Evolutionary conservation across 1,140 invertebrate species (phyloP).

Genomic region (Calephelis virginiensis): DNA sequence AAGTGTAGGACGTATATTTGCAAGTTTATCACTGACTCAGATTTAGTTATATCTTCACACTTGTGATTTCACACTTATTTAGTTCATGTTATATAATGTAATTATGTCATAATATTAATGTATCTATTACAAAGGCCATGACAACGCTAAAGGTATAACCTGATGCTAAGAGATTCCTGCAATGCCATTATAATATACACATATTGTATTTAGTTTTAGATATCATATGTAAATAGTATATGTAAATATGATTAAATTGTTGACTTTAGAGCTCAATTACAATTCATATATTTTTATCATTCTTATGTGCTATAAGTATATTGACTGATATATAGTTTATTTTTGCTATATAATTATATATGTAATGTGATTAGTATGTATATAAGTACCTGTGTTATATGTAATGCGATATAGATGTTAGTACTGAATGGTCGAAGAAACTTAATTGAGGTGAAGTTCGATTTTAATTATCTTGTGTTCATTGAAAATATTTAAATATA

Average conservation of each 20-base stretch:
- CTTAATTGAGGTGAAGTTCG: not conserved
- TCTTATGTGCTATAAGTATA: too few relatives aligned
- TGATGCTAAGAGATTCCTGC: too few relatives aligned
- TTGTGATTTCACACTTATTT: constrained; percentile 1
- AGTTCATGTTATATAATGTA: constrained; percentile 17
- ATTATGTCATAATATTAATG: constrained; percentile 28
- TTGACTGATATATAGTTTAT: constrained; percentile 17
- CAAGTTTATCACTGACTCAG: constrained; percentile 22
- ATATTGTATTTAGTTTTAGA: constrained; percentile 28
- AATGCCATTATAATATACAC: not conserved
- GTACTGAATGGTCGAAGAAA: not conserved
- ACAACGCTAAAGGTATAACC: too few relatives aligned
- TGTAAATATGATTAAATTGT: constrained; percentile 9
- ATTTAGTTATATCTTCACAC: constrained; percentile 24
- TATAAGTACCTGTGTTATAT: constrained; percentile 21
- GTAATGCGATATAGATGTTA: not conserved
- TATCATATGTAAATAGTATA: constrained; percentile 16
- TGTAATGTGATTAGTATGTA: constrained; percentile 16
- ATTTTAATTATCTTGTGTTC: not conserved
- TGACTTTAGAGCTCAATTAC: constrained; percentile 13
- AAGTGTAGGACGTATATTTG: constrained; percentile 18
- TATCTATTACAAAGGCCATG: constrained; percentile 21
- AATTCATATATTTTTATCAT: not conserved
- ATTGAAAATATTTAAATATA: constrained; percentile 39
- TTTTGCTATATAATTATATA: constrained; percentile 25